Evolutionary conservation across 2,888 invertebrate species (phyloP).

Genomic region (Apamea monoglypha): DNA sequence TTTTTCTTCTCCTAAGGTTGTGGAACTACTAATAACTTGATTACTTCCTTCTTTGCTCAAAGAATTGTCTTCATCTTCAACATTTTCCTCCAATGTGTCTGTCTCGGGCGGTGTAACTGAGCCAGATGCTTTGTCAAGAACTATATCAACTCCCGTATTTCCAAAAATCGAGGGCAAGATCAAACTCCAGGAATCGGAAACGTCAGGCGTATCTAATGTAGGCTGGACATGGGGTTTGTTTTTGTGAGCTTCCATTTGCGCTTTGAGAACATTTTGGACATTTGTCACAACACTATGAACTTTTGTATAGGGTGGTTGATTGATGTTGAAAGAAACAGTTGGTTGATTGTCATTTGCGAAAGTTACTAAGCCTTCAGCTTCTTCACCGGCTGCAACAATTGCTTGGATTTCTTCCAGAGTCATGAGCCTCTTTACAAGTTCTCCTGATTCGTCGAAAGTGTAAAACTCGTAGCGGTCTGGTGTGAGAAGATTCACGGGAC

Average conservation of each 20-base stretch:
- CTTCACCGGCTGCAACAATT: conserved; percentile 95
- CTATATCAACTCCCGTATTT: conserved; percentile 91
- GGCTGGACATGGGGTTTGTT: conserved; percentile 84
- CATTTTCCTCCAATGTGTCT: conserved; percentile 80
- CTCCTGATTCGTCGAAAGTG: conserved; percentile 95
- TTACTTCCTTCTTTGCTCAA: conserved; percentile 80
- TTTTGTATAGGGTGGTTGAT: conserved; percentile 91
- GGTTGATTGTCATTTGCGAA: conserved; percentile 88
- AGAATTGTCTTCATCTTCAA: conserved; percentile 74
- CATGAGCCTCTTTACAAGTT: conserved; percentile 95
- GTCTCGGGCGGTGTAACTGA: conserved; percentile 85
- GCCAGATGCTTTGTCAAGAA: conserved; percentile 87
- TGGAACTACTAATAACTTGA: conserved; percentile 72
- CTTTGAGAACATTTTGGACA: conserved; percentile 95
- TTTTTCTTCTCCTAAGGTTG: conserved; percentile 65
- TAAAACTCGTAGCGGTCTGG: conserved; percentile 97
- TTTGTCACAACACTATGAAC: conserved; percentile 95
- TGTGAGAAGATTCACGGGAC: conserved; percentile 94
- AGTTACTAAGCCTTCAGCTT: conserved; percentile 90
- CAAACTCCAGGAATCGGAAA: conserved; percentile 94
- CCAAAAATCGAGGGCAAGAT: conserved; percentile 95
- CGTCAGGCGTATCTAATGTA: conserved; percentile 93
- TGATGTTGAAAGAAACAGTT: conserved; percentile 85
- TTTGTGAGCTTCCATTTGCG: conserved; percentile 93
- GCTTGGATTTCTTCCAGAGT: conserved; percentile 96